Evolutionary conservation across 2,888 invertebrate genomes (phyloP).

Genomic region (Scaptomyza tumidula): DNA sequence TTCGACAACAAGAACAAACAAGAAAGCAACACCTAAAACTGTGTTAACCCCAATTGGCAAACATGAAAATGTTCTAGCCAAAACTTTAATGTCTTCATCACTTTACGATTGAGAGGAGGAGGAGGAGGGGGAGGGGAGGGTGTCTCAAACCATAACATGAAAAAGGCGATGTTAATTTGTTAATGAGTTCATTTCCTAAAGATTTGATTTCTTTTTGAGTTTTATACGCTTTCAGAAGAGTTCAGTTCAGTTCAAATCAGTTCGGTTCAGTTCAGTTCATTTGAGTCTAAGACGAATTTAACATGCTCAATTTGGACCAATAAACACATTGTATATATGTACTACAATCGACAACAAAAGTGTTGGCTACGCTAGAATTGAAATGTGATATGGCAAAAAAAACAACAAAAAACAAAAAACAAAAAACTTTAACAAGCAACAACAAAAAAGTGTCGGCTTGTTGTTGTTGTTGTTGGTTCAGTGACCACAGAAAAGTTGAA

Average conservation of each 20-base stretch:
- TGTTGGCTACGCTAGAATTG: constrained; percentile 64
- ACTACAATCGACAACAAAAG: constrained; percentile 36
- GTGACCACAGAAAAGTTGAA: constrained; percentile 54
- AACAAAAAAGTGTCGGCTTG: constrained; percentile 15
- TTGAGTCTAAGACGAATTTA: constrained; percentile 23
- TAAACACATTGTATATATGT: neutral
- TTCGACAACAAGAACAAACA: no score
- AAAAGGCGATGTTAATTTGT: constrained; percentile 43
- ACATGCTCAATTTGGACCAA: constrained; percentile 35
- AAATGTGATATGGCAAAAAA: constrained; percentile 51
- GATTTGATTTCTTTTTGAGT: constrained; percentile 25
- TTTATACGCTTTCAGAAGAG: neutral
- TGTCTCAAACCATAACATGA: constrained; percentile 17
- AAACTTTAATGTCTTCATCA: constrained; percentile 30
- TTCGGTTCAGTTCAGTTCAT: neutral
- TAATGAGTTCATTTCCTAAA: constrained; percentile 32
- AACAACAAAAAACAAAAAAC: no score
- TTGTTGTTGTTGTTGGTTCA: constrained; percentile 56
- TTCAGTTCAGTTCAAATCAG: constrained; percentile 15
- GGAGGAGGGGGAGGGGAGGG: no score
- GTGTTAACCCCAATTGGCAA: constrained; percentile 32
- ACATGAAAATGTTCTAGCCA: neutral
- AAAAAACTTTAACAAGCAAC: constrained; percentile 37
- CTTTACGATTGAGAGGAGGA: no score
- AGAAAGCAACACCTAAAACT: neutral